These are phyloP conservation scores for Gobiocypris rarus DNA, from an alignment of 2,113 vertebrate genomes.

Conservation along the genomic window DNA sequence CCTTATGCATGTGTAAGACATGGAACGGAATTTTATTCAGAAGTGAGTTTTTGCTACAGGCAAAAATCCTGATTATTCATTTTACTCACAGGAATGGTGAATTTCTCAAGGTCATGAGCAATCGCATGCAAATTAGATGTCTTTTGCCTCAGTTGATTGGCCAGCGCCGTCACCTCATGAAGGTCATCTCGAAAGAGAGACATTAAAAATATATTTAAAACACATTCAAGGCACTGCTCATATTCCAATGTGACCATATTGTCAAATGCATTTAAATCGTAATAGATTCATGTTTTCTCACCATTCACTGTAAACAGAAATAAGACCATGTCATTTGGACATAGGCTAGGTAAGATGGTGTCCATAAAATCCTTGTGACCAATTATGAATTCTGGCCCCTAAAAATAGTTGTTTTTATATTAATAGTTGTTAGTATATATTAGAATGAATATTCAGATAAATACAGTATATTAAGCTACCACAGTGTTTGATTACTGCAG, in stretches of 20 bases:
- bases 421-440: neutral
- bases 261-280: neutral
- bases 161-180: slow-evolving; percentile 68
- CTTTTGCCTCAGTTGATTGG: slow-evolving; percentile 68
- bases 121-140: slow-evolving; percentile 72
- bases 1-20: neutral
- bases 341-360: slow-evolving; percentile 69
- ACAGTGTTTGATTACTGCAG: neutral
- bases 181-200: slow-evolving; percentile 67
- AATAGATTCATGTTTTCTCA: slow-evolving; percentile 57
- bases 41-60: neutral
- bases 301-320: slow-evolving; percentile 78
- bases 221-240: neutral
- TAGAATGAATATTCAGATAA: neutral
- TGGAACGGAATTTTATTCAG: neutral
- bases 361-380: slow-evolving; percentile 77
- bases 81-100: slow-evolving; percentile 63
- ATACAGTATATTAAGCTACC: neutral
- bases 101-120: slow-evolving; percentile 66
- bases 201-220: neutral
- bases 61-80: slow-evolving; percentile 15
- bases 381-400: slow-evolving; percentile 76
- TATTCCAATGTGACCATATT: neutral
- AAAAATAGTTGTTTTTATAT: neutral
- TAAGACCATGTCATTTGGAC: slow-evolving; percentile 73